Evolutionary conservation across 2,113 vertebrate genomes (phyloP), one percentile per base, ranked within the genome.

Genomic region (Seriola quinqueradiata): DNA sequence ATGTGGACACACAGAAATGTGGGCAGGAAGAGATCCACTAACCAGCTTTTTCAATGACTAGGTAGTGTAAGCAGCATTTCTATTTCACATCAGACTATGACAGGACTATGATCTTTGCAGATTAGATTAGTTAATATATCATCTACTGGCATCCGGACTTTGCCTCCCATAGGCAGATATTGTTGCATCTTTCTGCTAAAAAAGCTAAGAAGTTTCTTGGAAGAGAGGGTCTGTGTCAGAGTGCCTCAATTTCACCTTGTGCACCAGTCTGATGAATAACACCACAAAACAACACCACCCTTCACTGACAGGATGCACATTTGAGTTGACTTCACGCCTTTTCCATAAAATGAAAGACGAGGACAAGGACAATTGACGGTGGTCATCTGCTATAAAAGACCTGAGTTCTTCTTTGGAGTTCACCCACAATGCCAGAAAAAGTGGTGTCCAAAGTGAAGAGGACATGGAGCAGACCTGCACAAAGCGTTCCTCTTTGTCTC

Each of bases 51-150:
- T 38, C 23, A 82, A 9, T 28, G 32, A 81, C 19, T 54, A 40
- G 28, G 46, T 50, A 57, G 13, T 46, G 52, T 59, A 69, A 32
- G 54, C 32, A 61, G 54, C 13, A 82, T 66, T 70, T 75, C 32
- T 57, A 14, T 64, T 77, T 80, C 21, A 52, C 58, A 48, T 42
- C 50, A 77, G 65, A 81, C 60, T 44, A 71, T 70, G 58, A 48
- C 48, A 46, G 75, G 65, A 81, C 60, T 44, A 71, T 70, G 58
- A 36, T 40, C 58, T 7, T 58, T 44, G 9, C 58, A 86, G 79
- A 92, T 87, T 75, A 87, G 36, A 85, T 85, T 84, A 71, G 70
- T 44, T n/a, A 72, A 75, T 73, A 64, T 13, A 77, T 55, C 44
- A 66, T 75, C 44, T 32, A 67, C 61, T 36, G 17, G 59, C 64